Evolutionary conservation across 2,113 vertebrate genomes (phyloP).

Genomic region (Amazona vittata): DNA sequence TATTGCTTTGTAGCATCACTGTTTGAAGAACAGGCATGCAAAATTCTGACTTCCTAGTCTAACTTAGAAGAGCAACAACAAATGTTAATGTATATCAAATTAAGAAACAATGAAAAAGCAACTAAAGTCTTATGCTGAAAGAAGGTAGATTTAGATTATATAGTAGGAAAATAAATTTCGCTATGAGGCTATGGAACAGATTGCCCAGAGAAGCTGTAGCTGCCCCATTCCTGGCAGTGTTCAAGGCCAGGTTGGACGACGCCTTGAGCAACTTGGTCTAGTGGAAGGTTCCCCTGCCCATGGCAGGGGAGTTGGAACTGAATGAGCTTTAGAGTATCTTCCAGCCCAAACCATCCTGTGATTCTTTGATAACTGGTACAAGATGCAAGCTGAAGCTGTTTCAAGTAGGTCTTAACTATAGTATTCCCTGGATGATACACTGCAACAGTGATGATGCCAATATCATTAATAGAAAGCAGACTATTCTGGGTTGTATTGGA

Average conservation of each 20-base stretch:
- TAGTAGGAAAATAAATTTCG: not conserved
- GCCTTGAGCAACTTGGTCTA: not conserved
- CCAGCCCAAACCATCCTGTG: not conserved
- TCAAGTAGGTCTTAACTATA: accelerated
- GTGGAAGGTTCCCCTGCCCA: not conserved
- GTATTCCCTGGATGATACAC: not conserved
- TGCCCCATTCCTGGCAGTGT: not conserved
- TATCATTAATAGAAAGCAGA: not conserved
- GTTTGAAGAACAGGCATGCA: accelerated
- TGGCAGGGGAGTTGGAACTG: not conserved
- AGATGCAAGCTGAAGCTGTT: not conserved
- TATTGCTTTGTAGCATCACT: not conserved
- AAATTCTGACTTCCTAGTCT: not conserved
- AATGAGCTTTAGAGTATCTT: not conserved
- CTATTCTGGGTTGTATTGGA: not conserved
- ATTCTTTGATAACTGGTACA: not conserved
- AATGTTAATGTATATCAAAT: not conserved
- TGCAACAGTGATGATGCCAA: not conserved
- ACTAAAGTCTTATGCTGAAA: not conserved
- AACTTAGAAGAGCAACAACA: accelerated
- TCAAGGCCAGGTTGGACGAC: not conserved
- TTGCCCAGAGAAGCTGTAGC: not conserved
- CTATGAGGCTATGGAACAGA: not conserved
- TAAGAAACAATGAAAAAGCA: not conserved
- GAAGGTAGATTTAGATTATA: not conserved